A percentile compares a stretch with the other conserved stretches of the same genome.
These are phyloP conservation scores for Hystrix cristata DNA, from an alignment of 2,113 vertebrate species.

Conservation along the genomic window DNA sequence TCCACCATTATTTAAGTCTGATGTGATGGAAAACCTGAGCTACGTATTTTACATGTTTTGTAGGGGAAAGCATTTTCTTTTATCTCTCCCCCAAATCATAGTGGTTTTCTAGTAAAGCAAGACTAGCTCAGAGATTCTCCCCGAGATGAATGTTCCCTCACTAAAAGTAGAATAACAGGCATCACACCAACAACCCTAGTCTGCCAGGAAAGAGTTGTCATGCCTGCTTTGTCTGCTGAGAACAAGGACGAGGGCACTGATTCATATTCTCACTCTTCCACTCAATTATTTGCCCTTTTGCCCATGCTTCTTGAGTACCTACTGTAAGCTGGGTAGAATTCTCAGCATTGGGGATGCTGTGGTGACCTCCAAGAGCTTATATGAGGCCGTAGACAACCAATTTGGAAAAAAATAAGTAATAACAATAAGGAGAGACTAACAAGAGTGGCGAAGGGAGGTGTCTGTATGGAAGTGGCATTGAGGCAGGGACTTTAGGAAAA, in stretches of 20 bases:
- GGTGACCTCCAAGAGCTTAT: background rate
- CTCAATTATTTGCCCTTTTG: background rate
- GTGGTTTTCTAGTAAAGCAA: background rate
- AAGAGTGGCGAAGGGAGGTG: too few species aligned
- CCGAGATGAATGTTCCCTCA: background rate
- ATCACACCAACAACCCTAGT: background rate
- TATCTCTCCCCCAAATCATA: background rate
- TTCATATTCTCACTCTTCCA: background rate
- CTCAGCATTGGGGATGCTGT: background rate
- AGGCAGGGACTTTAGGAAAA: background rate
- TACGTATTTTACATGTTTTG: background rate
- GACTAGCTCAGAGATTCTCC: background rate
- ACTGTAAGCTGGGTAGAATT: background rate
- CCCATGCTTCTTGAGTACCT: background rate
- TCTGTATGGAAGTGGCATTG: background rate
- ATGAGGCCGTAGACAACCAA: background rate
- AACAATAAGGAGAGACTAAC: background rate
- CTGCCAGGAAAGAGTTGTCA: background rate
- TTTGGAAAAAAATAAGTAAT: background rate
- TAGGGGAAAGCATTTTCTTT: background rate
- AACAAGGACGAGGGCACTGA: background rate
- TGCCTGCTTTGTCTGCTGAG: background rate
- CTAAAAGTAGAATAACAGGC: background rate
- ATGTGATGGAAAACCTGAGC: background rate
- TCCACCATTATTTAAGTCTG: conserved; percentile 10